A percentile compares a stretch with the other conserved stretches of the same genome.
Evolutionary conservation across 2,888 invertebrate species (phyloP).

Genomic region (Pemphredon lugubris): DNA sequence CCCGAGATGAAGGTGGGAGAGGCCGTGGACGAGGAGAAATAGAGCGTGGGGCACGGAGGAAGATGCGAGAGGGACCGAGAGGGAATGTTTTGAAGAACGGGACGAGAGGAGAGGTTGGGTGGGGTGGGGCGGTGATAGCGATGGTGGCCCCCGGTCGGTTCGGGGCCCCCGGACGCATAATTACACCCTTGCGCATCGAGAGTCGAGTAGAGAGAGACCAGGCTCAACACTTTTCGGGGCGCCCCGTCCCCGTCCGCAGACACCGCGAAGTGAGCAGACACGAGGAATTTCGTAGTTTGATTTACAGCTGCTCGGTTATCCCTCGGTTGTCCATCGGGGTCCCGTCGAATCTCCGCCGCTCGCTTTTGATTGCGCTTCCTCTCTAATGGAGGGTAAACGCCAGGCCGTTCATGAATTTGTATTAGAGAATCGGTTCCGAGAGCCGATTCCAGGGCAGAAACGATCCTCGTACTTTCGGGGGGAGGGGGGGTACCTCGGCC

Average conservation of each 20-base stretch:
- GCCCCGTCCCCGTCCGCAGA: conserved; percentile 44
- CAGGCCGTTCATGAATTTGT: conserved; percentile 79
- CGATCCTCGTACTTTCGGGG: no score
- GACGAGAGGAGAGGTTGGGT: no score
- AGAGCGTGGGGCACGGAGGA: not conserved
- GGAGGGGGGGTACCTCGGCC: not conserved
- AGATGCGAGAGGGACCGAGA: not conserved
- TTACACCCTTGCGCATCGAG: conserved; percentile 62
- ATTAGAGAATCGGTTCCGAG: conserved; percentile 76
- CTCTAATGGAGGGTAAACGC: conserved; percentile 79
- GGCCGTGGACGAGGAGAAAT: not conserved
- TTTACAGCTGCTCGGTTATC: conserved; percentile 73
- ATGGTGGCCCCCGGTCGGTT: conserved; percentile 14
- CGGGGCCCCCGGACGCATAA: conserved; percentile 55
- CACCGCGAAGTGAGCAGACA: conserved; percentile 55
- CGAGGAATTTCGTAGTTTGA: conserved; percentile 76
- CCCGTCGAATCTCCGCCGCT: no score
- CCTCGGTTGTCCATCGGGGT: conserved; percentile 60
- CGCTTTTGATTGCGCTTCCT: conserved; percentile 78
- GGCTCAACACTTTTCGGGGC: conserved; percentile 57
- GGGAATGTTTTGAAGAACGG: conserved; percentile 9
- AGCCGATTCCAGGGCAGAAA: conserved; percentile 38
- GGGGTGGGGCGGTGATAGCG: not conserved
- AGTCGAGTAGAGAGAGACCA: conserved; percentile 23
- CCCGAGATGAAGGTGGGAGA: conserved; percentile 40